Conservation (phyloP, 2,113 vertebrate species). For the Coreoperca whiteheadi region DNA sequence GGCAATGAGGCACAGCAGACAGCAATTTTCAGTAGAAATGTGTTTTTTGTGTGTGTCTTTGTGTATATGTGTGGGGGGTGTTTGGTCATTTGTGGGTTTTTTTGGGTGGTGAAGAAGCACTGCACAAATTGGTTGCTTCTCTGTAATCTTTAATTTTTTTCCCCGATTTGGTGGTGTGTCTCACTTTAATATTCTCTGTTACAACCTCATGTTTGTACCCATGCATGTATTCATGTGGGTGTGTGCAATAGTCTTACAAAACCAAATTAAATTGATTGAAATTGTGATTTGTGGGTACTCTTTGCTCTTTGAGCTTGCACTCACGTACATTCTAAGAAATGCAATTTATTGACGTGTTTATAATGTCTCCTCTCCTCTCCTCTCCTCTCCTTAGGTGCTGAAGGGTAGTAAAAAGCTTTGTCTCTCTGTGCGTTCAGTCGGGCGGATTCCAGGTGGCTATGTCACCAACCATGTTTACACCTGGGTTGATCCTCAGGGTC, state of each 20-base stretch:
- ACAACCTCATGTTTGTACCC: slow-evolving; percentile 6
- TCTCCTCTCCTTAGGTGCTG: slow-evolving; percentile 86
- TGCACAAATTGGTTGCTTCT: slow-evolving; percentile 5
- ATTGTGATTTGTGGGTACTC: slow-evolving; percentile 8
- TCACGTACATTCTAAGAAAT: slow-evolving; percentile 7
- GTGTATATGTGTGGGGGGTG: slow-evolving; percentile 4
- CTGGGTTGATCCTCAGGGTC: slow-evolving; percentile 96
- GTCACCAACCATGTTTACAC: slow-evolving; percentile 98
- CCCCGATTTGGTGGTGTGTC: not conserved
- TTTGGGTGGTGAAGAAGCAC: not conserved
- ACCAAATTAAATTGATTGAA: not conserved
- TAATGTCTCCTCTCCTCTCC: not conserved
- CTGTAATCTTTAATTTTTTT: slow-evolving; percentile 32
- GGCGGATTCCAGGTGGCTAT: slow-evolving; percentile 94
- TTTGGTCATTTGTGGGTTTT: slow-evolving; percentile 31
- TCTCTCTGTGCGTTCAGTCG: slow-evolving; percentile 92
- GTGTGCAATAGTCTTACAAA: not conserved
- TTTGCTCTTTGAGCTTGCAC: not conserved
- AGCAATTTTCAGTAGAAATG: slow-evolving; percentile 51
- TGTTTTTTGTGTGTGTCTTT: slow-evolving; percentile 16
- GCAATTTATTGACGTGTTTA: not conserved
- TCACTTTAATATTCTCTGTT: slow-evolving; percentile 24
- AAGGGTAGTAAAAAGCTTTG: slow-evolving; percentile 97
- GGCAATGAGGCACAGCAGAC: slow-evolving; percentile 70
- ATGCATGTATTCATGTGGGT: slow-evolving; percentile 16